phyloP scores from a whole-genome alignment of 2,797 vertebrate species.

The Yasuhikotakia modesta region DNA sequence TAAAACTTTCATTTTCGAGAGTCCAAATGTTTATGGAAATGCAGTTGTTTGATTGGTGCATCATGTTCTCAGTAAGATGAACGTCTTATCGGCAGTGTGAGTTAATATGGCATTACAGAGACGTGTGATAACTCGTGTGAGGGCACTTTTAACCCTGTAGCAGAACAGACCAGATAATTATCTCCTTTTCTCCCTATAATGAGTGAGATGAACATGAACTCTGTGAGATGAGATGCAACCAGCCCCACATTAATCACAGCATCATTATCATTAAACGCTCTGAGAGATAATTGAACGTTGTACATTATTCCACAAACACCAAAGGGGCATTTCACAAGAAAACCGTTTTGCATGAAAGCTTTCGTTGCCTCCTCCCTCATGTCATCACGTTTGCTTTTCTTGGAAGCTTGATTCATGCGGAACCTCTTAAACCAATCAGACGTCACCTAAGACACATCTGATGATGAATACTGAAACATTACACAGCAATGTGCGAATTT shows the following conservation, averaged over 20 bases:
- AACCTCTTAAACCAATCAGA: not conserved
- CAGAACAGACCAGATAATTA: constrained; percentile 5
- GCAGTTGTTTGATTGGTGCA: not conserved
- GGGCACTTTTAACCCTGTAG: constrained; percentile 5
- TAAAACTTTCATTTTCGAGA: not conserved
- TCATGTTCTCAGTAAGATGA: not conserved
- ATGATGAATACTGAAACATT: not conserved
- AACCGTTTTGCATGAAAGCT: not conserved
- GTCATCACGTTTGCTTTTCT: not conserved
- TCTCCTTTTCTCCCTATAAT: constrained; percentile 4
- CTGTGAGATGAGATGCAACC: not conserved
- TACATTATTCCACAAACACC: not conserved
- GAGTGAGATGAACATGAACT: not conserved
- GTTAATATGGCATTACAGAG: not conserved
- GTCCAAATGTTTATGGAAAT: not conserved
- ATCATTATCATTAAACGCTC: constrained; percentile 22
- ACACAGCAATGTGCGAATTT: not conserved
- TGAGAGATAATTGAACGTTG: not conserved
- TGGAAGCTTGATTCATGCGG: not conserved
- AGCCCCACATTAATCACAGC: constrained; percentile 4
- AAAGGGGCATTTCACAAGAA: not conserved
- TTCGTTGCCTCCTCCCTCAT: not conserved
- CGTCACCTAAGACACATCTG: not conserved
- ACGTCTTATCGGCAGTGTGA: not conserved
- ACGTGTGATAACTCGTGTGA: not conserved